Evolutionary conservation across 2,888 invertebrate species (phyloP).

Genomic region (Xylophagus ater): DNA sequence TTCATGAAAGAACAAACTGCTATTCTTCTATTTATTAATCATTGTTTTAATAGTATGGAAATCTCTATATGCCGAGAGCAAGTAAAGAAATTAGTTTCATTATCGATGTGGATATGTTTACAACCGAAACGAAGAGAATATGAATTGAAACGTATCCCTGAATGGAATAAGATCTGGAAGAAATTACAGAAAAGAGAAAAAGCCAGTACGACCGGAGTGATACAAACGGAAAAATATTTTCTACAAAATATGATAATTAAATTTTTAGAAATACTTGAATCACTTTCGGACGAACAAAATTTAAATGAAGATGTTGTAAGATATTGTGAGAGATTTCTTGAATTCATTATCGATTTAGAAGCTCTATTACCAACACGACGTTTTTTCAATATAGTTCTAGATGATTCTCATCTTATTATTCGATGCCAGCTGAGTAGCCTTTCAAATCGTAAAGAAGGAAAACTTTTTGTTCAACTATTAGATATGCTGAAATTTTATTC

Average conservation of each 20-base stretch:
- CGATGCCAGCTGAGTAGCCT: constrained; percentile 75
- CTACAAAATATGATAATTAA: constrained; percentile 66
- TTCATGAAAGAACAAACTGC: constrained; percentile 69
- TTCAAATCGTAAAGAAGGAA: constrained; percentile 65
- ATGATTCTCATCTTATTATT: constrained; percentile 88
- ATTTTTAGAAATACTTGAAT: constrained; percentile 72
- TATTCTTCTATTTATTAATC: constrained; percentile 83
- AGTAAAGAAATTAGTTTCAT: constrained; percentile 78
- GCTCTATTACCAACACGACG: constrained; percentile 89
- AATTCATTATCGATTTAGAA: constrained; percentile 91
- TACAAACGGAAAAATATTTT: constrained; percentile 82
- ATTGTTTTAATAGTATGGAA: constrained; percentile 97
- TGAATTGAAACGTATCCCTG: constrained; percentile 74
- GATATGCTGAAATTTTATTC: constrained; percentile 95
- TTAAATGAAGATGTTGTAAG: constrained; percentile 46
- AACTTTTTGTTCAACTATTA: constrained; percentile 79
- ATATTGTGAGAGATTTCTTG: constrained; percentile 92
- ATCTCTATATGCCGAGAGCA: constrained; percentile 86
- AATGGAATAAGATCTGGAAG: constrained; percentile 88
- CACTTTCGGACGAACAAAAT: constrained; percentile 53
- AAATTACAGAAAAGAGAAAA: constrained; percentile 71
- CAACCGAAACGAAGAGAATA: constrained; percentile 74
- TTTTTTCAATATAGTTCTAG: constrained; percentile 93
- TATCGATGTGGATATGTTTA: constrained; percentile 88
- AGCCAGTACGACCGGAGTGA: too few relatives aligned